phyloP scores from a whole-genome alignment of 2,797 vertebrate genomes.

The Pseudomugil gertrudae region DNA sequence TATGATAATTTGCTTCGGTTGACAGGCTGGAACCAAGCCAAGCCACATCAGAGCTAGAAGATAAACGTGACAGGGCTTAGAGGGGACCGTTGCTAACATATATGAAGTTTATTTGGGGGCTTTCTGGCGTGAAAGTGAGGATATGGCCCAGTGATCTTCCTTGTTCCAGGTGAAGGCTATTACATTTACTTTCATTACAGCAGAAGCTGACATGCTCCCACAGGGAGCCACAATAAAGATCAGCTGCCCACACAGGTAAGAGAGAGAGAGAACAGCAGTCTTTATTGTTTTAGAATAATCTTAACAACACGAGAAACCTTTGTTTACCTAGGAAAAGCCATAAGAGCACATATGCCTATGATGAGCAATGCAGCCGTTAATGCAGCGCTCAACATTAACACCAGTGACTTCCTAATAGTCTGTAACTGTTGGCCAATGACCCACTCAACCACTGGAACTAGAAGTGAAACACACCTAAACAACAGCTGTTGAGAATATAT shows the following conservation, averaged over 20 bases:
- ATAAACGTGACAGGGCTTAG: constrained; percentile 64
- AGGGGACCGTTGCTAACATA: constrained; percentile 48
- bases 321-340: constrained; percentile 19
- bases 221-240: constrained; percentile 20
- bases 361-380: constrained; percentile 9
- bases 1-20: constrained; percentile 67
- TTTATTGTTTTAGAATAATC: constrained; percentile 30
- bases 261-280: neutral
- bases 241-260: constrained; percentile 21
- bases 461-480: constrained; percentile 25
- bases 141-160: constrained; percentile 65
- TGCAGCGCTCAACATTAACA: constrained; percentile 23
- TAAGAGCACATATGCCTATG: constrained; percentile 7
- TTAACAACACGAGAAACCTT: neutral
- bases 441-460: constrained; percentile 18
- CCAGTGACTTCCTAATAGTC: constrained; percentile 20
- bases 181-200: constrained; percentile 67
- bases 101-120: constrained; percentile 71
- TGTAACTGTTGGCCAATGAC: constrained; percentile 33
- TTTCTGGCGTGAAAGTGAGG: constrained; percentile 68
- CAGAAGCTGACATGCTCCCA: constrained; percentile 50
- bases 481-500: constrained; percentile 29
- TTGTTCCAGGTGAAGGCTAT: constrained; percentile 70
- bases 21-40: constrained; percentile 59
- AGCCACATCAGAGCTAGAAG: constrained; percentile 55